Percentiles rank a stretch among this genome's conserved stretches.
phyloP scores from a whole-genome alignment of 2,797 vertebrate species.

The Limnodromus scolopaceus region DNA sequence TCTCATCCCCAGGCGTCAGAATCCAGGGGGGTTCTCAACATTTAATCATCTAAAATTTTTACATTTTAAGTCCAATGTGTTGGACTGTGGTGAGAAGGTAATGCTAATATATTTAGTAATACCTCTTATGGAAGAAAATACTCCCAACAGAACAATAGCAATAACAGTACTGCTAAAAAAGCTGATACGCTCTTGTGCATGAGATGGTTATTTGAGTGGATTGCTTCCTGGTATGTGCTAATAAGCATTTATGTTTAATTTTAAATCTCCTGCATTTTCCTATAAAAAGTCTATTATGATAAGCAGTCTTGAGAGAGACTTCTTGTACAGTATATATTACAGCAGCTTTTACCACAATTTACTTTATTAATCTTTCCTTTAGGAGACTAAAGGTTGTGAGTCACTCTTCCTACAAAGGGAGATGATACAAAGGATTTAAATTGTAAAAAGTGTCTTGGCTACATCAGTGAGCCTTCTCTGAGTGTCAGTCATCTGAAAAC shows the following conservation, averaged over 20 bases:
- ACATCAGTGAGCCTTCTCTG: not conserved
- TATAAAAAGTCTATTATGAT: not conserved
- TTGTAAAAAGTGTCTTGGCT: not conserved
- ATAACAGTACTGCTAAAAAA: not conserved
- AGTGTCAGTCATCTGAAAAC: not conserved
- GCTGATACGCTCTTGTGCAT: fast-evolving
- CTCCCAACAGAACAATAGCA: not conserved
- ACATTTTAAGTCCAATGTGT: not conserved
- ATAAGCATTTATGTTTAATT: not conserved
- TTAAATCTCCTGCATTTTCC: not conserved
- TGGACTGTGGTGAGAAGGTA: not conserved
- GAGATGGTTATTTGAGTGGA: not conserved
- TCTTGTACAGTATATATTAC: not conserved
- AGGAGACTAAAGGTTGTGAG: not conserved
- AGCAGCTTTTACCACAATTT: not conserved
- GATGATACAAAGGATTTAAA: not conserved
- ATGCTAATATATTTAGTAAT: not conserved
- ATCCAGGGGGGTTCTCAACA: not conserved
- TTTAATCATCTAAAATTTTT: not conserved
- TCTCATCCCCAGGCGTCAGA: not conserved
- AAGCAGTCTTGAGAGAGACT: not conserved
- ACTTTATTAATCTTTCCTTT: not conserved
- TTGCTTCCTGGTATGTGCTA: not conserved
- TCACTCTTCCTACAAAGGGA: not conserved
- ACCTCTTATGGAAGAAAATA: not conserved